These are phyloP conservation scores for Hassar affinis DNA, from an alignment of 2,113 vertebrate genomes.

Conservation along the genomic window DNA sequence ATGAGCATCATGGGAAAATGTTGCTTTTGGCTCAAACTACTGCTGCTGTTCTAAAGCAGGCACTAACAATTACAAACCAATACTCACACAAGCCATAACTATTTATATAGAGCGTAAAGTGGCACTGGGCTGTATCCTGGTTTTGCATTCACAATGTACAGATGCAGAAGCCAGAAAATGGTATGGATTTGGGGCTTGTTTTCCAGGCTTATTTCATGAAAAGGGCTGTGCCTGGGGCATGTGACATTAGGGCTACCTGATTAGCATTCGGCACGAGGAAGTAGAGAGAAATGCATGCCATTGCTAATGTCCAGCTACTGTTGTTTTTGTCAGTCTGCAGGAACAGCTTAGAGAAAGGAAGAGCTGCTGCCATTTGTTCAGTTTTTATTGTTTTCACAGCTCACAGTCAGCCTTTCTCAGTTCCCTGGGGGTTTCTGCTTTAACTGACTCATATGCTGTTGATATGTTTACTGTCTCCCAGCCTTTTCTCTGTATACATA, in stretches of 20 bases:
- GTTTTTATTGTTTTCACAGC: conserved; percentile 7
- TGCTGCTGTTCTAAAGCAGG: conserved; percentile 23
- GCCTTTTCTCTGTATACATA: not conserved
- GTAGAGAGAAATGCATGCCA: conserved; percentile 28
- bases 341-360: conserved; percentile 23
- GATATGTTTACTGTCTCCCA: not conserved
- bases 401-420: conserved; percentile 1
- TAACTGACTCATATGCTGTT: not conserved
- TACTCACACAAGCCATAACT: conserved; percentile 19
- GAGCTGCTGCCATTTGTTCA: not conserved
- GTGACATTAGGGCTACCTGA: conserved; percentile 26
- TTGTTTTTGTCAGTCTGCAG: conserved; percentile 28
- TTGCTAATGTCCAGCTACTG: conserved; percentile 38
- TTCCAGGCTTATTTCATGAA: conserved; percentile 6
- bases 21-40: conserved; percentile 27
- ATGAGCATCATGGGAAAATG: conserved; percentile 31
- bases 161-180: not conserved
- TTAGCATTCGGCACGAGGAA: conserved; percentile 46
- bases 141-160: conserved; percentile 19
- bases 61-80: conserved; percentile 25
- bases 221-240: conserved; percentile 1
- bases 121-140: not conserved
- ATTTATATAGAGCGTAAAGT: conserved; percentile 26
- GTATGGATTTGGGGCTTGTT: not conserved
- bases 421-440: not conserved